A percentile compares a stretch with the other conserved stretches of the same genome.
Evolutionary conservation across 2,797 vertebrate genomes (phyloP).

Genomic region (Tauraco hartlaubi): DNA sequence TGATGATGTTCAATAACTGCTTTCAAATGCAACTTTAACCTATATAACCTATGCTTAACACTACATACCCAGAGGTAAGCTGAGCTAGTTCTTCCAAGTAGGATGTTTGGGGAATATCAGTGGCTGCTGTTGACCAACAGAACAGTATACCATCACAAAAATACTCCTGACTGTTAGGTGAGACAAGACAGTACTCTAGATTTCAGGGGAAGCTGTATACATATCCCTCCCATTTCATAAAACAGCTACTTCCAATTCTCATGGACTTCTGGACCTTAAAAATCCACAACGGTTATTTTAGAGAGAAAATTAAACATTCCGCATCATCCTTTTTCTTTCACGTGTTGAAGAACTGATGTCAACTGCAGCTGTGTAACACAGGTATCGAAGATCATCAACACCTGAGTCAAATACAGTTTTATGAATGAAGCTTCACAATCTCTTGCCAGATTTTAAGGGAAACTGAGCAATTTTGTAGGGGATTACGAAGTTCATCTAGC

Average conservation of each 20-base stretch:
- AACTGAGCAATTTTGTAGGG: not conserved
- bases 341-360: not conserved
- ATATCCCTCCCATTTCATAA: not conserved
- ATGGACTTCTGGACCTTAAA: not conserved
- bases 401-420: not conserved
- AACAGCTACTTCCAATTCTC: not conserved
- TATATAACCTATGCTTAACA: not conserved
- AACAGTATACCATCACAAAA: not conserved
- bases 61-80: not conserved
- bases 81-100: not conserved
- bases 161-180: not conserved
- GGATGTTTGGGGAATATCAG: not conserved
- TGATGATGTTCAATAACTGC: not conserved
- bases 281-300: not conserved
- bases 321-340: not conserved
- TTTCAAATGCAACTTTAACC: not conserved
- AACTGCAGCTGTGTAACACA: not conserved
- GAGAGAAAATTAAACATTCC: not conserved
- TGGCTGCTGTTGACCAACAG: not conserved
- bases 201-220: not conserved
- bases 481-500: not conserved
- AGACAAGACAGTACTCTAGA: not conserved
- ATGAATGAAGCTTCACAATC: not conserved
- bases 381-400: not conserved
- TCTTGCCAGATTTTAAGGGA: not conserved